A percentile compares a stretch with the other conserved stretches of the same genome.
These are phyloP conservation scores for Nasua narica DNA, from an alignment of 2,797 vertebrate genomes.

Conservation along the genomic window DNA sequence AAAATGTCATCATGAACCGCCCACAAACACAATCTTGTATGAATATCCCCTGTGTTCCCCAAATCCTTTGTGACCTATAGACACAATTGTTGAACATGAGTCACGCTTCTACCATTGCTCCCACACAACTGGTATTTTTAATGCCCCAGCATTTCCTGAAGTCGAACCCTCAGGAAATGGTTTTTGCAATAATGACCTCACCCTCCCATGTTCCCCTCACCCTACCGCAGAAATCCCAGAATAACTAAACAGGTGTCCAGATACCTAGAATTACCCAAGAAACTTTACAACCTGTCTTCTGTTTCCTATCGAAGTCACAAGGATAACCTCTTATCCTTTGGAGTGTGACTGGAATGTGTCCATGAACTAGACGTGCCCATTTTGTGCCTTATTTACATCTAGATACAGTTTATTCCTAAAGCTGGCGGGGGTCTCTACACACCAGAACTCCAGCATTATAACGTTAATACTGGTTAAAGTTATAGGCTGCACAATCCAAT, in stretches of 20 bases:
- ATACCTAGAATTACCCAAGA: conserved; percentile 49
- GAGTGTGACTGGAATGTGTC: background rate
- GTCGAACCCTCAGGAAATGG: conserved; percentile 68
- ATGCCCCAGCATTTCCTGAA: conserved; percentile 67
- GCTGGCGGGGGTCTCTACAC: background rate
- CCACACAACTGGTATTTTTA: conserved; percentile 76
- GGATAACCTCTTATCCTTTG: conserved; percentile 24
- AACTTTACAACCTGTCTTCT: conserved; percentile 38
- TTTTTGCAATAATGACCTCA: conserved; percentile 64
- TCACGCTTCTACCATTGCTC: conserved; percentile 59
- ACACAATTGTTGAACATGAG: conserved; percentile 62
- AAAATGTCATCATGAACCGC: conserved; percentile 50
- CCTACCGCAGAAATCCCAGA: conserved; percentile 60
- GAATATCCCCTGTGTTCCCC: conserved; percentile 66
- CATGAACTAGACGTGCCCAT: background rate
- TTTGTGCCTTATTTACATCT: conserved; percentile 34
- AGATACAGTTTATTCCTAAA: conserved; percentile 24
- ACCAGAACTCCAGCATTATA: background rate
- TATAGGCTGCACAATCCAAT: background rate
- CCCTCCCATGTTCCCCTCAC: background rate
- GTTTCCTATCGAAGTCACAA: conserved; percentile 32
- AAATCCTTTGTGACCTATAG: conserved; percentile 66
- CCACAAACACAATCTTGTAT: conserved; percentile 43
- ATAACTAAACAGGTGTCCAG: conserved; percentile 65
- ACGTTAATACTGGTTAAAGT: background rate